Conservation (phyloP, 1,140 invertebrate species). For the Aphis craccivora region DNA sequence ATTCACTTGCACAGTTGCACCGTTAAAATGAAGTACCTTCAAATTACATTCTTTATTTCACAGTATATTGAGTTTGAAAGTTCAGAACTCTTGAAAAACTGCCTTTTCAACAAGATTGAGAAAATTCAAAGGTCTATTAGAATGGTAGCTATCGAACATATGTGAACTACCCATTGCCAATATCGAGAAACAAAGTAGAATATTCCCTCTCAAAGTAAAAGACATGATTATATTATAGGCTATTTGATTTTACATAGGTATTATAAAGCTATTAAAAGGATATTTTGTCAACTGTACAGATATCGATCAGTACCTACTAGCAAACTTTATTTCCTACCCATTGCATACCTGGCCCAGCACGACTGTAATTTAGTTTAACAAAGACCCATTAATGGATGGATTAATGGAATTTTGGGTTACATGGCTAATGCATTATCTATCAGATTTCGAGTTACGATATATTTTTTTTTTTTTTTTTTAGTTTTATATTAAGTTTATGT, state of each 20-base stretch:
- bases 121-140: background rate
- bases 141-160: background rate
- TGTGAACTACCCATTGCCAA: background rate
- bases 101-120: background rate
- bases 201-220: background rate
- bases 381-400: too few relatives aligned
- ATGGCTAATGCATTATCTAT: background rate
- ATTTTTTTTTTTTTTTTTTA: too few relatives aligned
- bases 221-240: too few relatives aligned
- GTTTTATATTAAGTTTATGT: too few relatives aligned
- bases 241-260: background rate
- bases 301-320: background rate
- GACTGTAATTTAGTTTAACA: too few relatives aligned
- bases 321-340: background rate
- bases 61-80: background rate
- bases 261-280: background rate
- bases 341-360: too few relatives aligned
- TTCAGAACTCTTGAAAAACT: too few relatives aligned
- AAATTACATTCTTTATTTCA: background rate
- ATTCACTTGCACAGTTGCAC: background rate
- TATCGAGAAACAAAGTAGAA: background rate
- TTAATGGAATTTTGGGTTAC: too few relatives aligned
- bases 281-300: background rate
- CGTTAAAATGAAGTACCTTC: background rate
- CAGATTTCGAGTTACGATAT: background rate